Conservation (phyloP, 30 jellyfish, hydroid and myxozoan genomes). For the Aurelia coerulea region DNA sequence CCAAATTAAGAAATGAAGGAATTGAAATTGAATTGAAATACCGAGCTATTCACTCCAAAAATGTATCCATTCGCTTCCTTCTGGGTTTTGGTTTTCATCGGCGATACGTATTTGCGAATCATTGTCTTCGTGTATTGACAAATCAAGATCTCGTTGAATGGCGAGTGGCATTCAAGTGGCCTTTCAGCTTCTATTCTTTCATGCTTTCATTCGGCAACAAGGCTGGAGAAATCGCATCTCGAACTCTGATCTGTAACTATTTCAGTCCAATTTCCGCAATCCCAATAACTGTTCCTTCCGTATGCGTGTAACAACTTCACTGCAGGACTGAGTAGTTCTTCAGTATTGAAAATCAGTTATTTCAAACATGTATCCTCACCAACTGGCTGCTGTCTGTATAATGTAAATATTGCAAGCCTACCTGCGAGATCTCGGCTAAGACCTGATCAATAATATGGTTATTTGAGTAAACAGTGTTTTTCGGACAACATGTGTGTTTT, state of each 20-base stretch:
- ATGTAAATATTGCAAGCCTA: constrained; percentile 14
- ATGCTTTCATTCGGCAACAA: too few relatives aligned
- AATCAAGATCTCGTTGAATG: too few relatives aligned
- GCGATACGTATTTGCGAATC: constrained; percentile 83
- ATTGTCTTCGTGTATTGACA: not conserved
- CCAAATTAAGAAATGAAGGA: too few relatives aligned
- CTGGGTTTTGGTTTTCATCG: constrained; percentile 49
- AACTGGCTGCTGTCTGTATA: constrained; percentile 13
- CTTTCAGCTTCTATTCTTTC: too few relatives aligned
- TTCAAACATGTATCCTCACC: not conserved
- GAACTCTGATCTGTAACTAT: too few relatives aligned
- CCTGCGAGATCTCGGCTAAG: constrained; percentile 1
- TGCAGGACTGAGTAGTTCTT: constrained; percentile 11
- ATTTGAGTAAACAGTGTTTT: not conserved
- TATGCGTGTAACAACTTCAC: too few relatives aligned
- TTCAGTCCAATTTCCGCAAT: too few relatives aligned
- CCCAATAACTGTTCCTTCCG: not conserved
- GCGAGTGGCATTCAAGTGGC: too few relatives aligned
- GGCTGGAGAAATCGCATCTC: too few relatives aligned
- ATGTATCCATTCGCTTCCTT: constrained; percentile 72
- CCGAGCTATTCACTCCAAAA: constrained; percentile 98
- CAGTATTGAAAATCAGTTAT: not conserved
- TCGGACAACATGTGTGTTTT: not conserved
- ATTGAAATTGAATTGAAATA: constrained; percentile 7
- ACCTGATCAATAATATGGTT: not conserved